These are phyloP conservation scores for Corapipo altera DNA, from an alignment of 2,113 vertebrate genomes.

Conservation along the genomic window DNA sequence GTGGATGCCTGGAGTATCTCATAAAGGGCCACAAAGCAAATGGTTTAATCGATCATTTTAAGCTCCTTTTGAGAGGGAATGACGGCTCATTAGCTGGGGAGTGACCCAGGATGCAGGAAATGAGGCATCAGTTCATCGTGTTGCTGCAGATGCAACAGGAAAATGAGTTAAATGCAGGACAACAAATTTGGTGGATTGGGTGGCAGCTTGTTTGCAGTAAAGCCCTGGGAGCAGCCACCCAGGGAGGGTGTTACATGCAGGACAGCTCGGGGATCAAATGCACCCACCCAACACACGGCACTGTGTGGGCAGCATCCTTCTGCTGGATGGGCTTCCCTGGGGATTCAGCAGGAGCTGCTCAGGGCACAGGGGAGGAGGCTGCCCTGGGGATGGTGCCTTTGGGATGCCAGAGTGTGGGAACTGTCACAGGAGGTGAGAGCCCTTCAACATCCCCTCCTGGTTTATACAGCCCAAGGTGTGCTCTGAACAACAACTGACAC, in stretches of 20 bases:
- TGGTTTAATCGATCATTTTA: neutral
- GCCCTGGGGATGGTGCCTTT: neutral
- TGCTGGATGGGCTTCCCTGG: neutral
- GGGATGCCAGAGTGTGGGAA: neutral
- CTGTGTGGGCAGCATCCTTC: neutral
- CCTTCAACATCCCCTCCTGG: neutral
- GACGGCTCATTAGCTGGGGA: neutral
- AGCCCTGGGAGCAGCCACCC: neutral
- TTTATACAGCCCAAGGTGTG: neutral
- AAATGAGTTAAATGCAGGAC: neutral
- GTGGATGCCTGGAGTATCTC: neutral
- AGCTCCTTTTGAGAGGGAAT: neutral
- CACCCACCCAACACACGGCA: neutral
- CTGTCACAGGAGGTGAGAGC: neutral
- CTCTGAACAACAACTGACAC: neutral
- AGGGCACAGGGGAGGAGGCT: neutral
- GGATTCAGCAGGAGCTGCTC: neutral
- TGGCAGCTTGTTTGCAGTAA: neutral
- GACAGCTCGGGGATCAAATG: neutral
- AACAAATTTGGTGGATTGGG: neutral
- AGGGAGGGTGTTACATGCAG: neutral
- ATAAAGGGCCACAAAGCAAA: neutral
- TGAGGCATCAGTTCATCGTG: neutral
- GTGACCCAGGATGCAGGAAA: neutral
- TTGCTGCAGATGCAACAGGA: neutral